These are phyloP conservation scores for Dysmachus trigonus DNA, from an alignment of 2,888 invertebrate genomes.

Conservation along the genomic window DNA sequence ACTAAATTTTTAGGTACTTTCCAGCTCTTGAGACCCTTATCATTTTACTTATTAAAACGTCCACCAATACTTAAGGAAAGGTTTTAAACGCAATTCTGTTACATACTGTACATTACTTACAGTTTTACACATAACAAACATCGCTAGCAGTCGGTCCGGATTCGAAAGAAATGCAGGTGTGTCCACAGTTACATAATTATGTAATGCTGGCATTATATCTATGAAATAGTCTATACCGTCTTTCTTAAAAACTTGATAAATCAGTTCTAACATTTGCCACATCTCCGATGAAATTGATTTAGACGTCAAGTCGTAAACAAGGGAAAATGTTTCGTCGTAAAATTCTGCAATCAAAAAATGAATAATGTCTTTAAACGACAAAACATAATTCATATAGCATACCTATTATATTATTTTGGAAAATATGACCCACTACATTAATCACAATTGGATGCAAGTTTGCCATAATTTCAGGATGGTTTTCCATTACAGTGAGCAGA, in stretches of 20 bases:
- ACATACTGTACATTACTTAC: constrained; percentile 62
- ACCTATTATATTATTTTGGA: constrained; percentile 85
- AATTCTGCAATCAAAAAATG: constrained; percentile 73
- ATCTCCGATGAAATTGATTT: constrained; percentile 89
- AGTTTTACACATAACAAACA: constrained; percentile 94
- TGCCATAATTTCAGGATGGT: constrained; percentile 79
- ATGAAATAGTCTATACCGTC: constrained; percentile 96
- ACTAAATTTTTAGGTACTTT: too few relatives aligned
- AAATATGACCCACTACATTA: constrained; percentile 85
- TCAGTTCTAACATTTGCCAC: constrained; percentile 93
- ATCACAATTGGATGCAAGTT: constrained; percentile 92
- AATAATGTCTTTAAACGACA: background rate
- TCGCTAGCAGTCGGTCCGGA: constrained; percentile 86
- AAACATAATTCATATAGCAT: constrained; percentile 42
- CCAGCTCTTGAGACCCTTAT: too few relatives aligned
- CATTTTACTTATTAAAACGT: too few relatives aligned
- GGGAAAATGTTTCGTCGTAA: constrained; percentile 94
- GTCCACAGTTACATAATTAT: constrained; percentile 97
- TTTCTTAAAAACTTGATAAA: constrained; percentile 90
- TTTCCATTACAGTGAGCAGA: constrained; percentile 91
- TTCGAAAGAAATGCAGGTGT: constrained; percentile 92
- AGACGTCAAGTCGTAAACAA: constrained; percentile 90
- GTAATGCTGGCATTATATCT: constrained; percentile 98
- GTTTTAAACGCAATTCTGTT: background rate
- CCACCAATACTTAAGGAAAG: background rate